These are phyloP conservation scores for Phaedon cochleariae DNA, from an alignment of 2,888 invertebrate species.

Conservation along the genomic window DNA sequence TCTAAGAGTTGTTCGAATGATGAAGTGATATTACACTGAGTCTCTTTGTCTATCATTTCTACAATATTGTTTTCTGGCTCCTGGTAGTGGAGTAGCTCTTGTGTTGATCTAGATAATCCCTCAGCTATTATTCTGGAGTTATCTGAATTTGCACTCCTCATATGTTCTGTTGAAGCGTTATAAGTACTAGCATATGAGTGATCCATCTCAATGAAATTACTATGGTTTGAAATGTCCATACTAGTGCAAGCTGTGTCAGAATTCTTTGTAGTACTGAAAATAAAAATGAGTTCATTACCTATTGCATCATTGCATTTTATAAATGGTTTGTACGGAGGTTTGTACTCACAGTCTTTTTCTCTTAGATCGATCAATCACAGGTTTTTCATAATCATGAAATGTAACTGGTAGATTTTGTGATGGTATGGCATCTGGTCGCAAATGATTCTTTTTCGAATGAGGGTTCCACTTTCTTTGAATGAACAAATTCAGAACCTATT, in stretches of 20 bases:
- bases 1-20: conserved; percentile 3
- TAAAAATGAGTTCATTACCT: background rate
- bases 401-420: conserved; percentile 15
- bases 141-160: background rate
- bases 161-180: background rate
- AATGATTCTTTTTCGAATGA: conserved; percentile 9
- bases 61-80: conserved; percentile 8
- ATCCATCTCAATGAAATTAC: background rate
- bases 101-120: conserved; percentile 1
- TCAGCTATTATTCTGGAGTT: conserved; percentile 6
- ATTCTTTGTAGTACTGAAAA: conserved; percentile 14
- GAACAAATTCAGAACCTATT: background rate
- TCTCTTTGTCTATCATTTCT: conserved; percentile 9
- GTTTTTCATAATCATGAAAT: conserved; percentile 2
- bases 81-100: conserved; percentile 4
- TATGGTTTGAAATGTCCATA: background rate
- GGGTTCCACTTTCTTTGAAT: conserved; percentile 15
- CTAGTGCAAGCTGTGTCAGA: conserved; percentile 3
- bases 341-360: conserved; percentile 14
- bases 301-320: background rate
- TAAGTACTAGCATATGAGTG: background rate
- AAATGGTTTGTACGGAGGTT: conserved; percentile 4
- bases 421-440: conserved; percentile 14
- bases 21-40: conserved; percentile 10
- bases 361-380: conserved; percentile 13